phyloP scores from a whole-genome alignment of 2,113 vertebrate genomes.

The Scophthalmus maximus region DNA sequence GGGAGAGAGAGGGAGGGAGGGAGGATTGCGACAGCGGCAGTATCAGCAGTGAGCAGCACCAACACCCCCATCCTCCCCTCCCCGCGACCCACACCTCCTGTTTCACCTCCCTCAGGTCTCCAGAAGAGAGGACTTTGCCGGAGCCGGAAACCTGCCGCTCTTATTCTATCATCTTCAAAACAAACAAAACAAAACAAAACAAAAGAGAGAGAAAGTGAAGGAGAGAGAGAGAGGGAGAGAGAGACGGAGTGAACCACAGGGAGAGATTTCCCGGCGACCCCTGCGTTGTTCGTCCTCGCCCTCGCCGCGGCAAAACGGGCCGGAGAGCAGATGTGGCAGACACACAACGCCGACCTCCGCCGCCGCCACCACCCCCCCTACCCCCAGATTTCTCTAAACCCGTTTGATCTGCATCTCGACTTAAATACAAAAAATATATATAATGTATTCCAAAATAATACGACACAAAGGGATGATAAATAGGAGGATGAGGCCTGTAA shows the following conservation, averaged over 20 bases:
- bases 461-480: slow-evolving; percentile 71
- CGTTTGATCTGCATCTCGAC: slow-evolving; percentile 56
- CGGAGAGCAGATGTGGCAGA: slow-evolving; percentile 46
- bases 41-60: slow-evolving; percentile 53
- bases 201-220: neutral
- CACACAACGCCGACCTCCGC: neutral
- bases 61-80: neutral
- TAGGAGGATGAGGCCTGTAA: slow-evolving; percentile 82
- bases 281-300: slow-evolving; percentile 33
- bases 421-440: slow-evolving; percentile 51
- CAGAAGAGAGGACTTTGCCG: slow-evolving; percentile 34
- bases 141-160: slow-evolving; percentile 52
- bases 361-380: neutral
- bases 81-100: neutral
- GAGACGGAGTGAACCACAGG: neutral
- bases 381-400: slow-evolving; percentile 32
- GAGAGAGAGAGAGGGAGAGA: neutral
- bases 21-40: slow-evolving; percentile 38
- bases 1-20: slow-evolving; percentile 1
- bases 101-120: slow-evolving; percentile 50
- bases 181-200: slow-evolving; percentile 43
- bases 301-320: neutral
- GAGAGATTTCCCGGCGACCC: slow-evolving; percentile 38
- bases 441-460: slow-evolving; percentile 54
- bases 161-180: slow-evolving; percentile 33